These are phyloP conservation scores for Trichonephila inaurata DNA, from an alignment of 1,140 invertebrate species.

Conservation along the genomic window DNA sequence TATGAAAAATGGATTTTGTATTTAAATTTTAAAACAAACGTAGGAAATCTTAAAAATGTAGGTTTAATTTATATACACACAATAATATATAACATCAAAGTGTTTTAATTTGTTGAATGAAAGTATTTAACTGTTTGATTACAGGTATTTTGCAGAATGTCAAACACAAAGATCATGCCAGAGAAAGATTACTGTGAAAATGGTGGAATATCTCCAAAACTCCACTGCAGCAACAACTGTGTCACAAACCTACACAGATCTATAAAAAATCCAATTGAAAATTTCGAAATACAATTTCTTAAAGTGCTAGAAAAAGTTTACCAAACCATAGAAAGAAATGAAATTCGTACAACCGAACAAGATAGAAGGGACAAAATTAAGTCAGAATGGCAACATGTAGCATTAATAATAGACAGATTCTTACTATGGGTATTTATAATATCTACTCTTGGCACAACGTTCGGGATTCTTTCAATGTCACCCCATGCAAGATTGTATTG, in stretches of 20 bases:
- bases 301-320: conserved; percentile 80
- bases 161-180: conserved; percentile 78
- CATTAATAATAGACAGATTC: conserved; percentile 83
- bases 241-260: conserved; percentile 78
- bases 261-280: conserved; percentile 63
- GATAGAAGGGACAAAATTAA: conserved; percentile 83
- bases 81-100: no score
- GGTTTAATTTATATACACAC: no score
- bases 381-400: conserved; percentile 84
- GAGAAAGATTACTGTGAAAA: conserved; percentile 70
- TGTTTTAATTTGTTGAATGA: no score
- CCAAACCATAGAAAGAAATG: conserved; percentile 81
- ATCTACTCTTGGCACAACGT: conserved; percentile 81
- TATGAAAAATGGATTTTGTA: no score
- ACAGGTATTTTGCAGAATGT: conserved; percentile 47
- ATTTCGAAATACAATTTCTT: conserved; percentile 78
- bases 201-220: conserved; percentile 55
- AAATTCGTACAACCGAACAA: conserved; percentile 83
- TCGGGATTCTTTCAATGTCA: conserved; percentile 82
- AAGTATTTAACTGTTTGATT: neutral
- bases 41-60: no score
- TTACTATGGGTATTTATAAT: conserved; percentile 84
- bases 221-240: conserved; percentile 61
- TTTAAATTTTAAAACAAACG: no score
- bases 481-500: conserved; percentile 80